Evolutionary conservation across 2,113 vertebrate species (phyloP).

Genomic region (Cyprinodon variegatus): DNA sequence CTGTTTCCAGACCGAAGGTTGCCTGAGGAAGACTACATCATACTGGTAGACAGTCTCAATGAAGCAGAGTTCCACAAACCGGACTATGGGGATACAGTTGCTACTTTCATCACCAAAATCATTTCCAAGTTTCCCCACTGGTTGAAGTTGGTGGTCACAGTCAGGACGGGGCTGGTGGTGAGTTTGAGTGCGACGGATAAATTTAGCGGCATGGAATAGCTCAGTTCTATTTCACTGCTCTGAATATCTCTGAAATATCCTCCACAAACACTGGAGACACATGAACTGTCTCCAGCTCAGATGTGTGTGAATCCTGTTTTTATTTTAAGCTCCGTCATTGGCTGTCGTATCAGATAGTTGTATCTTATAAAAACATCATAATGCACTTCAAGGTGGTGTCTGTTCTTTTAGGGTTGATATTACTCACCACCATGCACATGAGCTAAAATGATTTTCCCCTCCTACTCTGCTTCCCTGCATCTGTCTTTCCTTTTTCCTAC

Average conservation of each 20-base stretch:
- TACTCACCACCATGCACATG: not conserved
- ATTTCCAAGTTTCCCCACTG: slow-evolving; percentile 90
- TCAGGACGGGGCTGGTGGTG: slow-evolving; percentile 94
- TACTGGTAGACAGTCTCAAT: slow-evolving; percentile 95
- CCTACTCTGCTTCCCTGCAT: slow-evolving; percentile 19
- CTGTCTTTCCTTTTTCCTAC: slow-evolving; percentile 15
- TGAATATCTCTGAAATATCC: not conserved
- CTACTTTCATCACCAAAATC: slow-evolving; percentile 92
- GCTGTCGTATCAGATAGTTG: not conserved
- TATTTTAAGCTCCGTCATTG: not conserved
- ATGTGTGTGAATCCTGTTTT: not conserved
- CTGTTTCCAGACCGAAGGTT: slow-evolving; percentile 86
- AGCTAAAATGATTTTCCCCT: slow-evolving; percentile 4
- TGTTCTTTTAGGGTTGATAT: not conserved
- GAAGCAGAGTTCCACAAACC: slow-evolving; percentile 99
- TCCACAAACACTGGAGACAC: not conserved
- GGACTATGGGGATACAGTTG: slow-evolving; percentile 96
- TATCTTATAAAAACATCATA: not conserved
- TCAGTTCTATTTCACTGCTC: not conserved
- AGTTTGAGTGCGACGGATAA: slow-evolving; percentile 75
- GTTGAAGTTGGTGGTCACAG: slow-evolving; percentile 95
- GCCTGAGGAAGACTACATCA: slow-evolving; percentile 93
- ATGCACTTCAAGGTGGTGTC: not conserved
- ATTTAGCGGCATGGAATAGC: not conserved
- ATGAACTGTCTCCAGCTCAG: not conserved